These are phyloP conservation scores for Drosophila arizonae DNA, from an alignment of 1,140 invertebrate species.

Conservation along the genomic window DNA sequence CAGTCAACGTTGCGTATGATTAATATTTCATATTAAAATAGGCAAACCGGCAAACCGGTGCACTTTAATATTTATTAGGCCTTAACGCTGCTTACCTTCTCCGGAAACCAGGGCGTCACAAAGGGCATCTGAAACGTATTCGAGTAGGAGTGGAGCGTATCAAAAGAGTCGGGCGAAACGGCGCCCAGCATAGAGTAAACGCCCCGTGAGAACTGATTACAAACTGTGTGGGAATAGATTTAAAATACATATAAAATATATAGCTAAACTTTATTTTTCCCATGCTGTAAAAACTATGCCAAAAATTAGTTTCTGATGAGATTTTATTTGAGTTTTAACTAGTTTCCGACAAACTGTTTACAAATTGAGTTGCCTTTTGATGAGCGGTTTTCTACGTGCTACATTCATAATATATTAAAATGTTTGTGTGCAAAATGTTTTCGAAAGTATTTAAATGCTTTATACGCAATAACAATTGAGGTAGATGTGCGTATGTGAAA, in stretches of 20 bases:
- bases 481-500: too few relatives aligned
- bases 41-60: slow-evolving; percentile 40
- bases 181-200: slow-evolving; percentile 95
- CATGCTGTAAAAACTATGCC: neutral
- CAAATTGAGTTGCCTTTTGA: neutral
- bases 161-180: slow-evolving; percentile 95
- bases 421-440: neutral
- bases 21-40: slow-evolving; percentile 81
- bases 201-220: slow-evolving; percentile 94
- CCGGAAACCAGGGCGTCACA: slow-evolving; percentile 95
- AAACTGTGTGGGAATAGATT: slow-evolving; percentile 87
- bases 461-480: neutral
- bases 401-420: neutral
- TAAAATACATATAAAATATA: slow-evolving; percentile 5
- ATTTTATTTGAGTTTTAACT: slow-evolving; percentile 10
- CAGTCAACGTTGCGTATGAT: slow-evolving; percentile 77
- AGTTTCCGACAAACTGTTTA: slow-evolving; percentile 1
- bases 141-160: slow-evolving; percentile 96
- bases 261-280: neutral
- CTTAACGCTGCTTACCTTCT: slow-evolving; percentile 87
- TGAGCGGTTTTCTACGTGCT: neutral
- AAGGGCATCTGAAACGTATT: slow-evolving; percentile 99
- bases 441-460: neutral
- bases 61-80: slow-evolving; percentile 74
- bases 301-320: neutral